Evolutionary conservation across 23 tunicate species (phyloP).

Genomic region (Styela plicata): DNA sequence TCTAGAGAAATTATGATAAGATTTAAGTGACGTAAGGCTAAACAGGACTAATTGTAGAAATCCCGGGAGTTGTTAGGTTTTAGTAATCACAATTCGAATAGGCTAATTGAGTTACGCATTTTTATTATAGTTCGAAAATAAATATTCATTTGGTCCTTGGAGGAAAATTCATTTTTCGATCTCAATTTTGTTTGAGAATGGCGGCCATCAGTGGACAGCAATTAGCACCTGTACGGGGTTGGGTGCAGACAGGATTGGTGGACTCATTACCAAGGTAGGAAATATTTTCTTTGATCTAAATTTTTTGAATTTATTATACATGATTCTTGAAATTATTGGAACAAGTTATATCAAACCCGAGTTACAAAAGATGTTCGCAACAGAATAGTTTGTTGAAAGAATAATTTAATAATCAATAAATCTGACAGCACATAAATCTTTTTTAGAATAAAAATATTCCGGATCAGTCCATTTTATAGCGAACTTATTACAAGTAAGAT

Average conservation of each 20-base stretch:
- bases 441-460: too few species aligned
- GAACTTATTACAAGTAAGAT: too few species aligned
- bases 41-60: neutral
- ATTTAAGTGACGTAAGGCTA: neutral
- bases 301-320: neutral
- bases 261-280: conserved; percentile 5
- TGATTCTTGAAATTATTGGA: too few species aligned
- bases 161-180: neutral
- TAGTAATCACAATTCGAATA: neutral
- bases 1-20: conserved; percentile 17
- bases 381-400: too few species aligned
- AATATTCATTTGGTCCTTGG: neutral
- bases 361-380: too few species aligned
- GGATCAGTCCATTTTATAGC: too few species aligned
- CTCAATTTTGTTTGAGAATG: conserved; percentile 7
- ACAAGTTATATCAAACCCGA: too few species aligned
- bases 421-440: too few species aligned
- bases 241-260: conserved; percentile 64
- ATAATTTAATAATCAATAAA: too few species aligned
- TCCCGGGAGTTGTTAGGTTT: conserved; percentile 10
- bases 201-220: conserved; percentile 43
- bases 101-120: neutral
- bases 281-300: neutral
- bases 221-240: conserved; percentile 42
- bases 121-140: neutral